These are phyloP conservation scores for Idaea biselata DNA, from an alignment of 2,888 invertebrate species.

Conservation along the genomic window DNA sequence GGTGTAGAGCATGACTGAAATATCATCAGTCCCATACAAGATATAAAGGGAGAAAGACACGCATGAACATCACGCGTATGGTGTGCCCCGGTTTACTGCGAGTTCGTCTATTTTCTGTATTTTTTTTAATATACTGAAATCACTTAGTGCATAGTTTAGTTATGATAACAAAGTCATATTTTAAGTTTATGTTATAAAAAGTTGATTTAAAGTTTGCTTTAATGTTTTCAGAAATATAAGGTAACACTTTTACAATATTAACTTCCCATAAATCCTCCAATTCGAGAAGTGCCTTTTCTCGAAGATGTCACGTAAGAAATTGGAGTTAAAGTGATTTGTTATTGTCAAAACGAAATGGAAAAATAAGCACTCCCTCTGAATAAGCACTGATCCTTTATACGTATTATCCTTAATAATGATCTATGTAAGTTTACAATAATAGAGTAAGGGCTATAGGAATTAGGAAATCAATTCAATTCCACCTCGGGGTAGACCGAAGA, in stretches of 20 bases:
- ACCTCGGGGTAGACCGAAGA: background rate
- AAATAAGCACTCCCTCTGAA: conserved; percentile 9
- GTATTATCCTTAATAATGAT: conserved; percentile 9
- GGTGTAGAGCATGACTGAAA: no score
- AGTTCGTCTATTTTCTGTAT: no score
- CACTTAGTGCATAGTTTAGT: no score
- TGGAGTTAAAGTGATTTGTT: conserved; percentile 27
- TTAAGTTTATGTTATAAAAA: no score
- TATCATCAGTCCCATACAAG: no score
- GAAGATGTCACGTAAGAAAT: conserved; percentile 27
- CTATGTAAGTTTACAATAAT: conserved; percentile 20
- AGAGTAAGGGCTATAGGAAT: conserved; percentile 31
- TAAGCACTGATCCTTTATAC: conserved; percentile 14
- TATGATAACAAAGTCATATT: no score
- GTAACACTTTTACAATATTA: conserved; percentile 13
- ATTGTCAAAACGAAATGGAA: conserved; percentile 21
- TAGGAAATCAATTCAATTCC: conserved; percentile 33
- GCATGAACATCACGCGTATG: no score
- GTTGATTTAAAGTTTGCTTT: conserved; percentile 13
- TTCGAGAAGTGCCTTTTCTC: conserved; percentile 13
- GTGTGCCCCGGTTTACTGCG: no score
- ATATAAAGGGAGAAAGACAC: no score
- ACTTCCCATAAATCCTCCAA: conserved; percentile 20
- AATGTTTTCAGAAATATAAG: conserved; percentile 18
- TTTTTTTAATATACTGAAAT: no score